Evolutionary conservation across 23 tunicate species (phyloP).

Genomic region (Diplosoma virens): DNA sequence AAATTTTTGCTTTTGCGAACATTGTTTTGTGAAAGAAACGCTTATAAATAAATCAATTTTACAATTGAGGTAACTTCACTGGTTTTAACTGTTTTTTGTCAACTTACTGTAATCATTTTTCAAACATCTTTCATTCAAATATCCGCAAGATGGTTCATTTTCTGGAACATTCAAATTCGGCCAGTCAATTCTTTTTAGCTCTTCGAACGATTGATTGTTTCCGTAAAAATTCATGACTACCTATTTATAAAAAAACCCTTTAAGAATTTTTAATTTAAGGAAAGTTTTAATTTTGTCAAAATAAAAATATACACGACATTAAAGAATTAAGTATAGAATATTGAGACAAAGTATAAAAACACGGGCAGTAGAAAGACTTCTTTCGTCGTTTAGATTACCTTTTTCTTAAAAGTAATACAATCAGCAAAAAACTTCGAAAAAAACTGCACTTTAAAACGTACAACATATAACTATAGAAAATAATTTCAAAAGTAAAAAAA

Average conservation of each 20-base stretch:
- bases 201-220: slow-evolving; percentile 26
- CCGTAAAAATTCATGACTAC: slow-evolving; percentile 36
- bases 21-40: not conserved
- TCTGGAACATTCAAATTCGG: slow-evolving; percentile 52
- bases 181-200: slow-evolving; percentile 65
- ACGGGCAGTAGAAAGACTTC: too few relatives aligned
- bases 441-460: too few relatives aligned
- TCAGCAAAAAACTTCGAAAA: too few relatives aligned
- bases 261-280: not conserved
- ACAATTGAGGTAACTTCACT: not conserved
- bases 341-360: too few relatives aligned
- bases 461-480: too few relatives aligned
- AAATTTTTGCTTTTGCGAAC: not conserved
- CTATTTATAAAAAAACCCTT: not conserved
- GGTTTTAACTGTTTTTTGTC: too few relatives aligned
- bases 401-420: not conserved
- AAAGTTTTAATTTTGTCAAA: too few relatives aligned
- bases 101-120: slow-evolving; percentile 47
- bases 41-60: not conserved
- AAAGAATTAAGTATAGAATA: too few relatives aligned
- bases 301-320: too few relatives aligned
- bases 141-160: slow-evolving; percentile 65
- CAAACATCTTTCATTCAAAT: slow-evolving; percentile 17
- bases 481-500: too few relatives aligned
- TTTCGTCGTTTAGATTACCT: not conserved